A percentile compares a stretch with the other conserved stretches of the same genome.
These are phyloP conservation scores for Aelia acuminata DNA, from an alignment of 2,888 invertebrate species.

Conservation along the genomic window DNA sequence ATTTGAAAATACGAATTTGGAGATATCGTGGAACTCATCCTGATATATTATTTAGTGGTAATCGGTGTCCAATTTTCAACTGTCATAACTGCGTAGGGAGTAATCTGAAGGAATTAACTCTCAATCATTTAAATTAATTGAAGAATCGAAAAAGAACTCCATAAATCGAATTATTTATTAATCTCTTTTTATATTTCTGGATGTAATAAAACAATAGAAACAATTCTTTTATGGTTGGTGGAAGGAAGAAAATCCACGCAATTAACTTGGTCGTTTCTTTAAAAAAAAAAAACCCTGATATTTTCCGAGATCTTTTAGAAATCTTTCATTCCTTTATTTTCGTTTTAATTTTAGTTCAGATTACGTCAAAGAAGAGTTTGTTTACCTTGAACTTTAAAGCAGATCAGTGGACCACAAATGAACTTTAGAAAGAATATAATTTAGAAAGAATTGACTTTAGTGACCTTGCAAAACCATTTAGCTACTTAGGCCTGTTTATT, in stretches of 20 bases:
- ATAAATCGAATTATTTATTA: too few relatives aligned
- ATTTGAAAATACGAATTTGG: too few relatives aligned
- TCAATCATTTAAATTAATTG: too few relatives aligned
- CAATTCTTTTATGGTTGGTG: background rate
- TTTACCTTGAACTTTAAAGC: background rate
- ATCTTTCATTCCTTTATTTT: background rate
- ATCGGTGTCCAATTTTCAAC: too few relatives aligned
- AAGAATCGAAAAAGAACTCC: too few relatives aligned
- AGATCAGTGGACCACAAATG: background rate
- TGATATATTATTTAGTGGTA: too few relatives aligned
- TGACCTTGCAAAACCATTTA: background rate
- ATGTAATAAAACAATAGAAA: too few relatives aligned
- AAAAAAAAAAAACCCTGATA: background rate
- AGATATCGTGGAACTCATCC: too few relatives aligned
- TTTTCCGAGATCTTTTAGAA: background rate
- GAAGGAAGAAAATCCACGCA: background rate
- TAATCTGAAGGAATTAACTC: too few relatives aligned
- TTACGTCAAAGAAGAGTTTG: background rate
- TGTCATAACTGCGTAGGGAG: too few relatives aligned
- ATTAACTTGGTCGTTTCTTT: too few relatives aligned
- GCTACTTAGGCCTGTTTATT: background rate
- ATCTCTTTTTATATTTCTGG: too few relatives aligned
- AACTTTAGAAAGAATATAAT: background rate
- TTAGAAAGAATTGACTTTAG: background rate
- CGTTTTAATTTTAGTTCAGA: background rate